A percentile compares a stretch with the other conserved stretches of the same genome.
Evolutionary conservation across 2,888 invertebrate genomes (phyloP).

Genomic region (Polyommatus iphigenia): DNA sequence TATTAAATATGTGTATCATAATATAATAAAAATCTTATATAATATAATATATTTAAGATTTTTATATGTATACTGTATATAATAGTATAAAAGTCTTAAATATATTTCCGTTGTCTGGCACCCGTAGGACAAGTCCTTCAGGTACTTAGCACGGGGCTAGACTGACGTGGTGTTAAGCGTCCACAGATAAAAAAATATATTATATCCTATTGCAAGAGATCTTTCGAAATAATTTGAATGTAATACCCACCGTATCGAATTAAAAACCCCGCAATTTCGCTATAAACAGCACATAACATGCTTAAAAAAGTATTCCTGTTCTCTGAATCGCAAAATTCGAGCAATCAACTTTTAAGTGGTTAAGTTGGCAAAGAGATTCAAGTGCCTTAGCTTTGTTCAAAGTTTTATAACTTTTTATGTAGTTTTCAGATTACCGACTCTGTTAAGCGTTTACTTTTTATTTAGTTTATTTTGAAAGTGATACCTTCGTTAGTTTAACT

Average conservation of each 20-base stretch:
- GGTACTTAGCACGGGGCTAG: too few relatives aligned
- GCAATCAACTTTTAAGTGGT: conserved; percentile 33
- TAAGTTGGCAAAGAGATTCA: conserved; percentile 34
- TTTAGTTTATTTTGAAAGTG: conserved; percentile 8
- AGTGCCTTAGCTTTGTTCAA: conserved; percentile 32
- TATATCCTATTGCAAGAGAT: background rate
- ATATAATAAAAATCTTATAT: too few relatives aligned
- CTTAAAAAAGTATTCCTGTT: conserved; percentile 2
- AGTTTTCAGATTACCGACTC: conserved; percentile 28
- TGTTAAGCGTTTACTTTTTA: conserved; percentile 15
- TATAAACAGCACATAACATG: background rate
- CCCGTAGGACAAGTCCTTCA: too few relatives aligned
- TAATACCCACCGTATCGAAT: background rate
- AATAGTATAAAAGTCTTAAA: too few relatives aligned
- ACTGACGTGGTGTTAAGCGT: too few relatives aligned
- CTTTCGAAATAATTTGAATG: background rate
- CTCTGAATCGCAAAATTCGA: conserved; percentile 21
- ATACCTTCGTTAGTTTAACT: conserved; percentile 15
- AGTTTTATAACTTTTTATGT: conserved; percentile 29
- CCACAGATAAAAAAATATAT: too few relatives aligned
- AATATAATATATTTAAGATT: too few relatives aligned
- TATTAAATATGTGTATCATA: too few relatives aligned
- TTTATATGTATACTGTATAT: too few relatives aligned
- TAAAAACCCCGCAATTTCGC: background rate
- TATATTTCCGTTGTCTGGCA: too few relatives aligned